A percentile compares a stretch with the other conserved stretches of the same genome.
These are phyloP conservation scores for Ricordea florida DNA, from an alignment of 92 coral and sea anemone species.

Conservation along the genomic window DNA sequence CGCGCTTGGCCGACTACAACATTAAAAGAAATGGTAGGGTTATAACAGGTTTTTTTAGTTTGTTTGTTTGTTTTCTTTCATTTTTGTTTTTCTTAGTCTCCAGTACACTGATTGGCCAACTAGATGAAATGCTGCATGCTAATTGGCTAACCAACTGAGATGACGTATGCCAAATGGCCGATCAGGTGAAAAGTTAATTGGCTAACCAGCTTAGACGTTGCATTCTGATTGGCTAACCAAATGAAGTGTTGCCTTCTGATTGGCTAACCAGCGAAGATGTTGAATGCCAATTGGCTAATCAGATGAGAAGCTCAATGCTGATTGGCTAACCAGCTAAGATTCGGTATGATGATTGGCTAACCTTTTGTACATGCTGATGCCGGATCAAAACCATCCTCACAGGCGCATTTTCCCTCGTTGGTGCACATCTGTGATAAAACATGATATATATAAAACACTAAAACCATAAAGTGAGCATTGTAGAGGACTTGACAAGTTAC, in stretches of 20 bases:
- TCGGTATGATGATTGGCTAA: background rate
- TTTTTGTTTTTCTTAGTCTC: background rate
- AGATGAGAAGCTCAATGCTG: too few species aligned
- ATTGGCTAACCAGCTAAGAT: background rate
- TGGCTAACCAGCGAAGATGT: background rate
- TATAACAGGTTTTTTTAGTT: too few species aligned
- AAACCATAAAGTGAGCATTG: too few species aligned
- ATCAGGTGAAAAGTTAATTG: too few species aligned
- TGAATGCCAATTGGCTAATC: too few species aligned
- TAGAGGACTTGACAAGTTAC: too few species aligned
- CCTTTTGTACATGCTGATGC: conserved; percentile 43
- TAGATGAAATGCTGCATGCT: background rate
- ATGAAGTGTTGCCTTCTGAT: background rate
- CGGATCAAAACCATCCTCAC: conserved; percentile 47
- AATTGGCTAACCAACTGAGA: background rate
- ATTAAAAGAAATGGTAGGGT: background rate
- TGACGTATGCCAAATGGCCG: too few species aligned
- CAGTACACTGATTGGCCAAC: background rate
- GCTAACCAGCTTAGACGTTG: too few species aligned
- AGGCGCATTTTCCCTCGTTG: conserved; percentile 49
- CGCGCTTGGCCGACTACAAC: conserved; percentile 16
- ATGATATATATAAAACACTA: background rate
- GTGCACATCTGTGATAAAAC: conserved; percentile 28
- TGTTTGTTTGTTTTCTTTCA: too few species aligned
- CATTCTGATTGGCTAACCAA: background rate